Evolutionary conservation across 2,797 vertebrate genomes (phyloP), one percentile per base, ranked within the genome.

Genomic region (Serranus cabrilla): DNA sequence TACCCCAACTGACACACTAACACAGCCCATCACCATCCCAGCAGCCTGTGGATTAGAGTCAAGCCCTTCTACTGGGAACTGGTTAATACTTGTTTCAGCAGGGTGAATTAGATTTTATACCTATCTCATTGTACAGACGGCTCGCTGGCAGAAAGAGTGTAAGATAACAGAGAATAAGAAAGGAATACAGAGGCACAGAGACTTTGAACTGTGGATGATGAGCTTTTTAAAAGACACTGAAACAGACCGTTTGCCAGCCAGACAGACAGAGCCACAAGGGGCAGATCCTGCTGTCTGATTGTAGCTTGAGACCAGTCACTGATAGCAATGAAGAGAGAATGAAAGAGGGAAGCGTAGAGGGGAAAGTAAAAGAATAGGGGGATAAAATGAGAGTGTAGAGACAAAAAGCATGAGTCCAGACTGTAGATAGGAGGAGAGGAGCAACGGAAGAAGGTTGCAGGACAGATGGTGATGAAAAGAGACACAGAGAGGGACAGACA

Each of bases 171-270:
- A 20, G 46, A 51, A 54, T 64, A 63, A 66, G 58, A 67, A 71
- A 77, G 65, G 13, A 18, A 43, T 34, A 37, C 7, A 16, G 27
- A 76, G 23, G 64, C 43, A 37, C 20, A 70, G 42, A 70, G 56
- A 78, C 77, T 76, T 72, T 83, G 80, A 86, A 83, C 64, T 51
- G 39, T 69, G 27, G 72, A 72, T 61, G 82, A 84, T 78, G 71
- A 59, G 69, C 59, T 78, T 56, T 81, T 62, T 70, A 73, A 80
- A 71, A 71, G 20, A 65, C 43, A 51, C 45, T 51, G 25, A 68
- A 39, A 57, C 23, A 68, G 55, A 67, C 14, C 46, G 51, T 71
- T 64, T 65, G 51, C 47, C 25, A 64, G 74, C 16, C 69, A 56
- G 65, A 14, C 51, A 72, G 46, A 20, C 58, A 42, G 57, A 67